Conservation (phyloP, 2,888 invertebrate species). For the Campoplex nolae region DNA sequence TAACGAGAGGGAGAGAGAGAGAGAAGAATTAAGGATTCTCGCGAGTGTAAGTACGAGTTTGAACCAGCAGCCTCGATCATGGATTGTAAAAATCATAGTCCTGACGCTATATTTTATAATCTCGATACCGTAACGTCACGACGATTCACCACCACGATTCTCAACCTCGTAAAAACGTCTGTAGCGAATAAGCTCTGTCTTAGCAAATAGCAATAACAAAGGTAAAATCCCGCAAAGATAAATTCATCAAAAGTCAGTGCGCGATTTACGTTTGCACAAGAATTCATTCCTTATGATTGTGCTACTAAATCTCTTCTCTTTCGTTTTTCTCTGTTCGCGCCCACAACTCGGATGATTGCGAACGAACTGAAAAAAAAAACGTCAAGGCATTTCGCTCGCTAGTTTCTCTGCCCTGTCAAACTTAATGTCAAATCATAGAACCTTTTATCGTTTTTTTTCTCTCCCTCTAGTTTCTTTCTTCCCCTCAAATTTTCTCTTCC, state of each 20-base stretch:
- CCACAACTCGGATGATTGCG: not conserved
- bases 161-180: constrained; percentile 19
- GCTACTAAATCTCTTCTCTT: constrained; percentile 35
- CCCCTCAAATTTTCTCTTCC: constrained; percentile 16
- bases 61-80: constrained; percentile 31
- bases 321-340: not conserved
- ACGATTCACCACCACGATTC: constrained; percentile 34
- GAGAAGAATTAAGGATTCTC: constrained; percentile 21
- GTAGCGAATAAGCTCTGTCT: constrained; percentile 20
- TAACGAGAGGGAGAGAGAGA: constrained; percentile 29
- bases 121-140: constrained; percentile 10
- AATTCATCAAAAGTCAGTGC: constrained; percentile 13
- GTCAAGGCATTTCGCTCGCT: constrained; percentile 13
- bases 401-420: constrained; percentile 37
- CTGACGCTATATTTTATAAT: constrained; percentile 29
- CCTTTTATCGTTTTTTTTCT: constrained; percentile 21
- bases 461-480: not conserved
- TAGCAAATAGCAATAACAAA: constrained; percentile 27
- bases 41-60: not conserved
- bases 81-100: not conserved
- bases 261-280: constrained; percentile 67
- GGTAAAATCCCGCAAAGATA: constrained; percentile 18
- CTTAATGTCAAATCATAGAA: constrained; percentile 27
- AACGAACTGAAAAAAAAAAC: constrained; percentile 9
- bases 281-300: constrained; percentile 68